These are phyloP conservation scores for Saccopteryx bilineata DNA, from an alignment of 2,113 vertebrate genomes.

Conservation along the genomic window DNA sequence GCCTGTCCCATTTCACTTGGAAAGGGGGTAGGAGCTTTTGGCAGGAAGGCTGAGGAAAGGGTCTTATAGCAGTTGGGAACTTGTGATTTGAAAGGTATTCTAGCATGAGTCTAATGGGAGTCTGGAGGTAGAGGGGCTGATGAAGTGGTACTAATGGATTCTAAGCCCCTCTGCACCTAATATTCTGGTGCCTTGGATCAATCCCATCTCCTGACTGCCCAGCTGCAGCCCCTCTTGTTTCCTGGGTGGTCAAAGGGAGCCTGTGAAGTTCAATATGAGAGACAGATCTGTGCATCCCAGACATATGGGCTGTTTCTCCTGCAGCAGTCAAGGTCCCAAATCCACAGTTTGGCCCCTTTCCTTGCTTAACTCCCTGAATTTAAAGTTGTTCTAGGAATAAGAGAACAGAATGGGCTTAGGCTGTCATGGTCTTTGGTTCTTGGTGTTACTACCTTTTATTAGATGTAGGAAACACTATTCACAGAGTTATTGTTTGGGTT, in stretches of 20 bases:
- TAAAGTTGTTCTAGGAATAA: neutral
- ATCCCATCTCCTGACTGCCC: neutral
- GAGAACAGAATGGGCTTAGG: neutral
- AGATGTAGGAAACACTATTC: neutral
- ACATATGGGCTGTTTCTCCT: neutral
- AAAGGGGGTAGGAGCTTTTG: neutral
- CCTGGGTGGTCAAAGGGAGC: neutral
- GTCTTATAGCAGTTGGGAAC: neutral
- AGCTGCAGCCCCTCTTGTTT: neutral
- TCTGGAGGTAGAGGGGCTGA: neutral
- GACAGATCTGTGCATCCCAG: neutral
- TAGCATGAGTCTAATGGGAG: neutral
- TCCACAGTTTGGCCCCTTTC: neutral
- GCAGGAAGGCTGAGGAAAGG: neutral
- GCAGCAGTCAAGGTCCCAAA: neutral
- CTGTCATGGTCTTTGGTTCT: neutral
- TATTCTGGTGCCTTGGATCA: neutral
- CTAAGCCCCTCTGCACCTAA: neutral
- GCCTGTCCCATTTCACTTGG: neutral
- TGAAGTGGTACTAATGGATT: neutral
- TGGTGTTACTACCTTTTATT: slow-evolving; percentile 22
- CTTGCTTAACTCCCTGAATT: neutral
- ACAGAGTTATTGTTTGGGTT: neutral
- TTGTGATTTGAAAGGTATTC: neutral
- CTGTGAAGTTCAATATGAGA: neutral